phyloP scores from a whole-genome alignment of 2,888 invertebrate species.

The Eledone cirrhosa region DNA sequence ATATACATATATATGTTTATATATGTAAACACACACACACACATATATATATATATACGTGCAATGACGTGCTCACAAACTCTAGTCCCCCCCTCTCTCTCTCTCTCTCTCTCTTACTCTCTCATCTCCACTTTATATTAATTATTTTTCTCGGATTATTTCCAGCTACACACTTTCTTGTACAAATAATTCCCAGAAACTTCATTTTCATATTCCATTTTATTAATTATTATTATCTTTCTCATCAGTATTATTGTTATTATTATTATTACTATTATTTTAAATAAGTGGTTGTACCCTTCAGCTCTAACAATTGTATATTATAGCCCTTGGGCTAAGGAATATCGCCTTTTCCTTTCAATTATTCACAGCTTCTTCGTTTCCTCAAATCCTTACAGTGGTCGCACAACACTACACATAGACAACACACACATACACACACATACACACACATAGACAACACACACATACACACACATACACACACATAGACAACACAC shows the following conservation, averaged over 20 bases:
- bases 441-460: no score
- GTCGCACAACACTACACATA: no score
- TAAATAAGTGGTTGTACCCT: not conserved
- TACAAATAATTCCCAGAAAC: slow-evolving; percentile 16
- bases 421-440: no score
- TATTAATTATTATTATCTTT: not conserved
- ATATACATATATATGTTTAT: not conserved
- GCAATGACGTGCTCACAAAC: not conserved
- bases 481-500: no score
- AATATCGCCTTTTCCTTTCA: slow-evolving; percentile 14
- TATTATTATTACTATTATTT: no score
- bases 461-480: no score
- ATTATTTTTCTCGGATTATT: slow-evolving; percentile 25
- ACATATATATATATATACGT: not conserved
- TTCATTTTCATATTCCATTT: not conserved
- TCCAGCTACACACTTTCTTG: slow-evolving; percentile 10
- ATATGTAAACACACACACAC: not conserved
- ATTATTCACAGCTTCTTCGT: slow-evolving; percentile 7
- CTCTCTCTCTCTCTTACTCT: slow-evolving; percentile 1
- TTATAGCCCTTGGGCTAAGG: slow-evolving; percentile 3
- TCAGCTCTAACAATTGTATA: slow-evolving; percentile 18
- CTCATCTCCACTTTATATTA: not conserved
- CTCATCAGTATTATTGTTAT: not conserved
- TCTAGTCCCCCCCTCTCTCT: not conserved
- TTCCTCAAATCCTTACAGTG: no score